These are phyloP conservation scores for Acrobeloides nanus DNA, from an alignment of 2,888 invertebrate species.

Conservation along the genomic window DNA sequence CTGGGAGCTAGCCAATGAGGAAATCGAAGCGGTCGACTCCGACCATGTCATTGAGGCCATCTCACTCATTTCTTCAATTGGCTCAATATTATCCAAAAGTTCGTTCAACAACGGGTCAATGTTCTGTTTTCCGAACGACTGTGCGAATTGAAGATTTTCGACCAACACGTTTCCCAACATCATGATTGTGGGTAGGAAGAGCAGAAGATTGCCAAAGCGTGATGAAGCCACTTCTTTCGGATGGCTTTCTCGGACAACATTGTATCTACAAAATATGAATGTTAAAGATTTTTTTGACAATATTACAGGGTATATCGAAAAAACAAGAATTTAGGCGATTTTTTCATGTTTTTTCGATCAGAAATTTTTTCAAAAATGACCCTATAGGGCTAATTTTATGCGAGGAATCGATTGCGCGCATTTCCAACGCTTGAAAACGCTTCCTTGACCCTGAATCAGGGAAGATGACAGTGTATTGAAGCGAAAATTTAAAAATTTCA, in stretches of 20 bases:
- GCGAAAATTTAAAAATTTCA: too few species aligned
- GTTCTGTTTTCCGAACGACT: slow-evolving; percentile 42
- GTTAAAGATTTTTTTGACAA: slow-evolving; percentile 18
- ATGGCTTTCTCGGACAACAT: slow-evolving; percentile 49
- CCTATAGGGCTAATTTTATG: too few species aligned
- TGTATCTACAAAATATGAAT: slow-evolving; percentile 47
- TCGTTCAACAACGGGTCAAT: slow-evolving; percentile 42
- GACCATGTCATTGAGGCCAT: slow-evolving; percentile 21
- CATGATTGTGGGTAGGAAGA: slow-evolving; percentile 47
- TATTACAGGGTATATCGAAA: too few species aligned
- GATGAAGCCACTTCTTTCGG: slow-evolving; percentile 52
- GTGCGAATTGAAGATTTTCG: slow-evolving; percentile 48
- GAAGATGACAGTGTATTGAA: too few species aligned
- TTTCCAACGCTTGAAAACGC: too few species aligned
- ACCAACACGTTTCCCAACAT: slow-evolving; percentile 42
- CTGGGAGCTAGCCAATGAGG: slow-evolving; percentile 22
- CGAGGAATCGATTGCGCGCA: too few species aligned
- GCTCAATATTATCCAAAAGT: slow-evolving; percentile 32
- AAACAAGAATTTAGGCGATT: too few species aligned
- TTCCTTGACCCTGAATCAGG: too few species aligned
- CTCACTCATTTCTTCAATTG: slow-evolving; percentile 16
- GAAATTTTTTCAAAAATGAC: too few species aligned
- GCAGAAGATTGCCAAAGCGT: slow-evolving; percentile 48
- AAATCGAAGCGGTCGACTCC: slow-evolving; percentile 28
- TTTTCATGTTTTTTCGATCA: too few species aligned